Conservation (phyloP, 2,888 invertebrate genomes). For the Drosophila kambysellisi region DNA sequence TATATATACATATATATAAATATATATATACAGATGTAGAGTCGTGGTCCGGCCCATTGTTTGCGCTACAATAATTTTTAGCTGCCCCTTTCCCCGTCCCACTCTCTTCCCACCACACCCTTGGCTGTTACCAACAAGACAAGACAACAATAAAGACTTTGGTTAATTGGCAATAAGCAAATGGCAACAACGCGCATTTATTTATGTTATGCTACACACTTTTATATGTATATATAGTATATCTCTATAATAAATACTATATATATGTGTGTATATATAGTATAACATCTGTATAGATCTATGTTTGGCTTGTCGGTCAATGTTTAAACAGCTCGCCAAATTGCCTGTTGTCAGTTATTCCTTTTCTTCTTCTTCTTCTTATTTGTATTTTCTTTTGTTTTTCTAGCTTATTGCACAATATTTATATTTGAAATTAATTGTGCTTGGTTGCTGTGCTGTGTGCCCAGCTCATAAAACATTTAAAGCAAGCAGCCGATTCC, state of each 20-base stretch:
- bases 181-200: slow-evolving; percentile 76
- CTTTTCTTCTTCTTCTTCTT: slow-evolving; percentile 1
- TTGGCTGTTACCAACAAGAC: slow-evolving; percentile 37
- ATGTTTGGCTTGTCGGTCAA: slow-evolving; percentile 60
- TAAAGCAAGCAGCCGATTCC: slow-evolving; percentile 8
- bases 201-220: slow-evolving; percentile 66
- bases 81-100: slow-evolving; percentile 31
- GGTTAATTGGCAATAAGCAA: slow-evolving; percentile 80
- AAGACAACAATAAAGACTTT: slow-evolving; percentile 76
- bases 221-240: neutral
- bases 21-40: slow-evolving; percentile 13
- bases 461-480: slow-evolving; percentile 26
- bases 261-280: neutral
- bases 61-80: slow-evolving; percentile 68
- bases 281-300: slow-evolving; percentile 2
- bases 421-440: slow-evolving; percentile 73
- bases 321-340: slow-evolving; percentile 58
- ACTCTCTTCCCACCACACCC: neutral
- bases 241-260: slow-evolving; percentile 6
- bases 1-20: slow-evolving; percentile 16
- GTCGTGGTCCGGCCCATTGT: slow-evolving; percentile 62
- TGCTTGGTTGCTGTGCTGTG: slow-evolving; percentile 19
- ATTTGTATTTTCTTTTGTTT: slow-evolving; percentile 34
- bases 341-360: slow-evolving; percentile 48
- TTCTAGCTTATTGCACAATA: slow-evolving; percentile 65